Percentiles rank a stretch among this genome's conserved stretches.
phyloP scores from a whole-genome alignment of 2,888 invertebrate genomes.

The Drosophila neutralis region DNA sequence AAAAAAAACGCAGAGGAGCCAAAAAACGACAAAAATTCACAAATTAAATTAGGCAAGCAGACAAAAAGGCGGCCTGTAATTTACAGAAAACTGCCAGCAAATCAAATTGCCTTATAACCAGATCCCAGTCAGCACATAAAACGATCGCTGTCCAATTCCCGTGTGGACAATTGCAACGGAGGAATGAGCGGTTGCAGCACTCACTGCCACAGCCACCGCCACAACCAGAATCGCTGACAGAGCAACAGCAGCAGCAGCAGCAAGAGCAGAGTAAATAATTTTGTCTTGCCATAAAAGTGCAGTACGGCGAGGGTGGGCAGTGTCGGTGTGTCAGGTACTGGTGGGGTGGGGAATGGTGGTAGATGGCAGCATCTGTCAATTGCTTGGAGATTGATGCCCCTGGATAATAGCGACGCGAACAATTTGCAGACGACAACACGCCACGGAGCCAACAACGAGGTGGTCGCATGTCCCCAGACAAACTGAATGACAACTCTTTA shows the following conservation, averaged over 20 bases:
- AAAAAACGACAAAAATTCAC: slow-evolving; percentile 49
- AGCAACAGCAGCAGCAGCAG: background rate
- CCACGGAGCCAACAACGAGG: slow-evolving; percentile 39
- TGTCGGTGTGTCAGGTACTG: slow-evolving; percentile 1
- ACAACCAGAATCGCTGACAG: slow-evolving; percentile 8
- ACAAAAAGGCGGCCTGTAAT: slow-evolving; percentile 71
- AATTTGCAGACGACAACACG: slow-evolving; percentile 79
- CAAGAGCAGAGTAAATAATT: slow-evolving; percentile 70
- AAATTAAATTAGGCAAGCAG: slow-evolving; percentile 73
- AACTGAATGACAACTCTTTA: slow-evolving; percentile 78
- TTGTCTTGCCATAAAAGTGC: slow-evolving; percentile 75
- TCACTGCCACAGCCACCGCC: background rate
- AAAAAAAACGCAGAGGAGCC: slow-evolving; percentile 30
- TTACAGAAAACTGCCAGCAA: slow-evolving; percentile 69
- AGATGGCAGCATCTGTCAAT: slow-evolving; percentile 71
- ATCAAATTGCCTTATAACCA: slow-evolving; percentile 76
- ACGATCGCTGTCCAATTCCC: slow-evolving; percentile 70
- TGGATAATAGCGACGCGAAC: slow-evolving; percentile 80
- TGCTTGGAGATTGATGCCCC: slow-evolving; percentile 77
- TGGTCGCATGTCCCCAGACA: slow-evolving; percentile 65
- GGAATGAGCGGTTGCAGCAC: slow-evolving; percentile 20
- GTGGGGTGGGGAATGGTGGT: background rate
- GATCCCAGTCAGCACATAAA: slow-evolving; percentile 29
- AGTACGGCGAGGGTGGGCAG: slow-evolving; percentile 40
- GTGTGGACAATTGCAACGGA: slow-evolving; percentile 71